Base-by-base conservation (phyloP, 2,797 vertebrate genomes). In the Chrysocyon brachyurus region DNA sequence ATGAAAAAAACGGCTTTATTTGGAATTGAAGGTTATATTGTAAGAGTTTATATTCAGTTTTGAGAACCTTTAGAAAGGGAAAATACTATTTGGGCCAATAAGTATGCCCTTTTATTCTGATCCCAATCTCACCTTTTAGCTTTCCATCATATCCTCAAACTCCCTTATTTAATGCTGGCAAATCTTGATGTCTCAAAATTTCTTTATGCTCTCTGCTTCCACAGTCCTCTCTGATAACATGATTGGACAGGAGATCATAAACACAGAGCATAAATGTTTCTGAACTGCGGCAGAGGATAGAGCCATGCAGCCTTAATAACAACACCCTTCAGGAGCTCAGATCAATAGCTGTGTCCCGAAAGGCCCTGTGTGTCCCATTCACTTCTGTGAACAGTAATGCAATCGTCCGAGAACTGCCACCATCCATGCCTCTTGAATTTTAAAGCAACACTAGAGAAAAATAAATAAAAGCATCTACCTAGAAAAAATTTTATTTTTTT, bases 221-320 rank as follows among this genome's bases (percentile, higher is more conserved):
- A 87, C 66, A 92, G 28, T 57, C 90, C 96, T 68, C 81, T 95
- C 75, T 87, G 94, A 95, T 97, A 97, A 97, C 84, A 97, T 95
- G 93, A 97, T 96, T 96, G 97, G 93, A 96, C 33, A 96, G 82
- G 97, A 79, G 73, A 90, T 77, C 83, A 95, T 94, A 98, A 97
- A 92, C 54, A 95, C 46, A 92, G 52, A 97, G 28, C 33, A 94
- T 91, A 97, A 96, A 89, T 91, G 81, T 85, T 93, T 96, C 73
- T 94, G 87, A 95, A 88, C 54, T 88, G 17, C 57, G 92, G 21
- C 33, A 81, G 84, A 97, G 40, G 59, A 66, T 52, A 86, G 61
- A 59, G 61, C 46, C 24, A 46, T 31, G 78, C 90, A 92, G 79
- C 57, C 90, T 96, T 96, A 94, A 96, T 96, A 96, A 96, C 57